Base-by-base conservation (phyloP, 2,113 vertebrate species). In the Empidonax alnorum region DNA sequence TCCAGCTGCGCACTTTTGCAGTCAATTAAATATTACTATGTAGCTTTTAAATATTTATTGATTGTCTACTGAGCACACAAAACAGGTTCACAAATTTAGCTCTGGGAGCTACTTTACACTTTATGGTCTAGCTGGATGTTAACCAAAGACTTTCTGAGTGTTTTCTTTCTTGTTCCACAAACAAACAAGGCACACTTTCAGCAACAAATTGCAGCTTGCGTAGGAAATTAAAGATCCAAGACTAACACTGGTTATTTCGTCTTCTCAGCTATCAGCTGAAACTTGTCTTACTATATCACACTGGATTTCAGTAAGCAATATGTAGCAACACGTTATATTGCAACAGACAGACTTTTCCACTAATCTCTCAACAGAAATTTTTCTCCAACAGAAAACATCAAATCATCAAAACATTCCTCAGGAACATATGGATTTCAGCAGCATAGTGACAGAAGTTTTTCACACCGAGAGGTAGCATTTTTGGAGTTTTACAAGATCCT, bases 191-290 rank as follows among this genome's bases (percentile, higher is more conserved):
- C 39, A 73, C n/a, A 61, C 41, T 76, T 87, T 78, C 79, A 95
- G 87, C 86, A 95, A 89, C 87, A 89, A 72, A 41, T n/a, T 84
- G 41, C 27, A 89, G 76, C 81, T 84, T 53, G 84, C 87, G 69
- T 28, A 82, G 62, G 87, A 94, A 95, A 93, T 79, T 47, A 82
- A 91, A 94, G 91, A 87, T 13, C 46, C 53, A 73, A 41, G 77
- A 63, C 20, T 68, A 69, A 56, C 65, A 93, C 2, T 78, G 56
- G 41, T 72, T 93, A 58, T 76, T 62, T 49, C 17, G 1, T 69
- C 69, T 91, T 95, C 94, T 90, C 76, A 84, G 46, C 84, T 92
- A 81, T 75, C 89, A 75, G 84, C 65, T 89, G 69, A 92, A 78
- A 92, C 79, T 41, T 82, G 65, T 41, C 61, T 75, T 63, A 62